These are phyloP conservation scores for Oceanites oceanicus DNA, from an alignment of 2,113 vertebrate species.

Conservation along the genomic window DNA sequence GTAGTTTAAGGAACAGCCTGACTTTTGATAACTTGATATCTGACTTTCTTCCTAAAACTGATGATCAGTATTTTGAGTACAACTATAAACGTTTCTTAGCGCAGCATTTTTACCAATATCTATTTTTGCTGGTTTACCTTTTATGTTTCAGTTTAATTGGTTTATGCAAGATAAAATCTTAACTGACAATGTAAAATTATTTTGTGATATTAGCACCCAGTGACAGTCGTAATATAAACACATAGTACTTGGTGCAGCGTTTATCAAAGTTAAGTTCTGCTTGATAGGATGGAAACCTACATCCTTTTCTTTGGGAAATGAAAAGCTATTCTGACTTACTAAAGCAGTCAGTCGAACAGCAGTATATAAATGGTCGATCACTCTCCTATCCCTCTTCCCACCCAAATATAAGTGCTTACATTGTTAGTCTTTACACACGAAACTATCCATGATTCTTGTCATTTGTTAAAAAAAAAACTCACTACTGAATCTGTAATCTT, in stretches of 20 bases:
- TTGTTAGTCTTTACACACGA: not conserved
- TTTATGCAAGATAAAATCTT: not conserved
- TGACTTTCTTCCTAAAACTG: not conserved
- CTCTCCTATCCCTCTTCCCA: not conserved
- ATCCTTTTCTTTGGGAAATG: not conserved
- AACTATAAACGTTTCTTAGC: not conserved
- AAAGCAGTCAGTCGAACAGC: not conserved
- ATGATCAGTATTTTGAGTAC: not conserved
- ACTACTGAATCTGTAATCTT: not conserved
- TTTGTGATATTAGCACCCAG: not conserved
- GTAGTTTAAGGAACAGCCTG: not conserved
- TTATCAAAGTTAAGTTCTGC: not conserved
- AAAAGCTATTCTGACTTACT: not conserved
- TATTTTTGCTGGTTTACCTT: not conserved
- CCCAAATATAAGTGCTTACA: not conserved
- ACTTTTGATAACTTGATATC: not conserved
- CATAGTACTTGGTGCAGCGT: not conserved
- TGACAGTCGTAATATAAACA: not conserved
- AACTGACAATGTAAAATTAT: not conserved
- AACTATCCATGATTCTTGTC: not conserved
- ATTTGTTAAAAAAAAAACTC: not conserved
- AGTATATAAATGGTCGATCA: not conserved
- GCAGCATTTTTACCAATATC: not conserved
- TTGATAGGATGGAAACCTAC: not conserved
- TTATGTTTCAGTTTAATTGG: not conserved